Conservation (phyloP, 2,888 invertebrate genomes). For the Mesorhabditis spiculigera region DNA sequence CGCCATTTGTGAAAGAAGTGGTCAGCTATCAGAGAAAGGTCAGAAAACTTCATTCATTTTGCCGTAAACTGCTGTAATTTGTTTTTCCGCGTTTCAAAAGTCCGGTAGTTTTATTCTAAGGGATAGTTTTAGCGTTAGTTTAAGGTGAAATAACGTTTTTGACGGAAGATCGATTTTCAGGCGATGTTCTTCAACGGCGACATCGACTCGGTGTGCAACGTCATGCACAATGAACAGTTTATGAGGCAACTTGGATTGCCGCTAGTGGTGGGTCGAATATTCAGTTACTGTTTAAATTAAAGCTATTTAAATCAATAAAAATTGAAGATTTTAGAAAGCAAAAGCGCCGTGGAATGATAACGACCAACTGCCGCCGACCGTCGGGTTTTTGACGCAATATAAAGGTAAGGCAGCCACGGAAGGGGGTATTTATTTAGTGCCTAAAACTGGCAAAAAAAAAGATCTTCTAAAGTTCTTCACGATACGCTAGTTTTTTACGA, state of each 20-base stretch:
- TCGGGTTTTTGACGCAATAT: constrained; percentile 46
- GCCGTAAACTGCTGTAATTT: too few relatives aligned
- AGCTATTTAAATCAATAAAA: too few relatives aligned
- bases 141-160: too few relatives aligned
- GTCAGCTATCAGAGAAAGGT: constrained; percentile 1
- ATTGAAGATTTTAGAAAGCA: too few relatives aligned
- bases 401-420: constrained; percentile 24
- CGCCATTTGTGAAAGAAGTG: constrained; percentile 16
- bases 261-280: too few relatives aligned
- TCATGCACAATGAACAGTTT: constrained; percentile 63
- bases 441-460: background rate
- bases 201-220: constrained; percentile 63
- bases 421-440: background rate
- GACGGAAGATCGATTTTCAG: constrained; percentile 6
- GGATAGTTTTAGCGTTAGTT: too few relatives aligned
- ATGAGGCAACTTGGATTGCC: constrained; percentile 21
- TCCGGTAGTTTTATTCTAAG: too few relatives aligned
- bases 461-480: background rate
- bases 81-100: too few relatives aligned
- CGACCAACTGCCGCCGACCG: constrained; percentile 33
- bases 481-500: too few relatives aligned
- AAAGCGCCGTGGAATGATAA: constrained; percentile 25
- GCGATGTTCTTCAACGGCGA: constrained; percentile 64
- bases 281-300: too few relatives aligned
- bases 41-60: too few relatives aligned